Base-by-base conservation (phyloP, 2,888 invertebrate genomes). In the Agrotis clavis region DNA sequence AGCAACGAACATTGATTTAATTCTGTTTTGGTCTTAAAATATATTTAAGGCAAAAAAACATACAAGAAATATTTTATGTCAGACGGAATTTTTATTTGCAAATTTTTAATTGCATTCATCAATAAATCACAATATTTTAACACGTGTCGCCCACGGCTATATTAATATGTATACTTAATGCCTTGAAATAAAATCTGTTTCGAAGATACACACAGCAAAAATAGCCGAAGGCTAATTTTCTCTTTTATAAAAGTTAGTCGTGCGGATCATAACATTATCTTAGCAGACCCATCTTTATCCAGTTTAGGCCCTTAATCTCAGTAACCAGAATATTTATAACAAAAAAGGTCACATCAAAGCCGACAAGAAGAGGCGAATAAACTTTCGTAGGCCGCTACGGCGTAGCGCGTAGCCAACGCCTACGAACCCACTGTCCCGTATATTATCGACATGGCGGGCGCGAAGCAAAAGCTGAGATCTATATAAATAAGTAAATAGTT, bases 321-420 rank as follows among this genome's bases (percentile, higher is more conserved):
- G 35, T 41, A 47, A 48, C 47, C 45, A 70, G 59, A 63, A 76
- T 76, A 70, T 71, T 60, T 67, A 68, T 67, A 75, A 48, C 51
- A 47, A 74, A 67, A 71, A 70, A 63, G 59, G 63, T 50, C 7
- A 77, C 63, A 65, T 76, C 65, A 77, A 77, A 71, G 65, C 47
- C 13, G 50, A 61, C 54, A 61, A 65, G 77, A 56, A 45, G 67
- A 70, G 50, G 47, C 25, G 54, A 64, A 64, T 71, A 61, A 73
- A 61, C 25, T 78, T 78, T 65, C 78, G 76, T 76, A 77, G 74
- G 54, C 70, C n/a, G 76, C 76, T 76, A 76, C 76, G 78, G 35
- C 78, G 76, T 76, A 76, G 75, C 77, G n/a, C 67, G 74, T 74
- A 75, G 78, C 67, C 51, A 19, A 35, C 63, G 63, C 54, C 56